phyloP scores from a whole-genome alignment of 2,797 vertebrate species.

The Rhabdophis nuchalis region DNA sequence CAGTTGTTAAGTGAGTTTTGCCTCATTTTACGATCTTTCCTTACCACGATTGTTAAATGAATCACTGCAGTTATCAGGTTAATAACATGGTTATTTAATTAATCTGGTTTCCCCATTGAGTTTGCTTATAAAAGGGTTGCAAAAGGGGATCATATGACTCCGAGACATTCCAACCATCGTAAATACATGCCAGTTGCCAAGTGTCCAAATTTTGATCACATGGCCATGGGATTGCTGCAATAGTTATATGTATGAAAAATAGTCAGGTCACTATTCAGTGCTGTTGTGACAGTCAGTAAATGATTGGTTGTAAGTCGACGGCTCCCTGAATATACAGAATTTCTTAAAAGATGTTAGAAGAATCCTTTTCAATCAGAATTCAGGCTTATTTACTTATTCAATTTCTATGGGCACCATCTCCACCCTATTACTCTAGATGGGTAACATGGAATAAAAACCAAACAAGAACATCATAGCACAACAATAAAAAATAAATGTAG shows the following conservation, averaged over 20 bases:
- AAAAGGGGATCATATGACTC: neutral
- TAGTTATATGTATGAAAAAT: neutral
- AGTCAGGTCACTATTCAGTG: neutral
- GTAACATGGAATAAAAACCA: neutral
- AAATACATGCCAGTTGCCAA: neutral
- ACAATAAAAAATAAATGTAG: neutral
- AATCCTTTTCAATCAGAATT: neutral
- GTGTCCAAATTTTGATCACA: neutral
- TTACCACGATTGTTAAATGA: neutral
- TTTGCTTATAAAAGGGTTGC: neutral
- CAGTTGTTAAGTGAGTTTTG: neutral
- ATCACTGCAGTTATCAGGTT: neutral
- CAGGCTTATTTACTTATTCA: neutral
- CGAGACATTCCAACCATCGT: neutral
- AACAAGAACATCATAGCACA: neutral
- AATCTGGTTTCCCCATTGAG: neutral
- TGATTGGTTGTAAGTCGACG: neutral
- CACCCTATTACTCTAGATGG: neutral
- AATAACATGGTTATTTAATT: neutral
- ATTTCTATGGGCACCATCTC: neutral
- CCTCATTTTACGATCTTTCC: neutral
- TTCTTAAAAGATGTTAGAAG: neutral
- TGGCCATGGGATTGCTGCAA: neutral
- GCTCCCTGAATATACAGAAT: neutral
- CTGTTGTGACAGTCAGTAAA: neutral